A percentile compares a stretch with the other conserved stretches of the same genome.
Evolutionary conservation across 2,797 vertebrate species (phyloP).

Genomic region (Cynodonichthys magdalenae): DNA sequence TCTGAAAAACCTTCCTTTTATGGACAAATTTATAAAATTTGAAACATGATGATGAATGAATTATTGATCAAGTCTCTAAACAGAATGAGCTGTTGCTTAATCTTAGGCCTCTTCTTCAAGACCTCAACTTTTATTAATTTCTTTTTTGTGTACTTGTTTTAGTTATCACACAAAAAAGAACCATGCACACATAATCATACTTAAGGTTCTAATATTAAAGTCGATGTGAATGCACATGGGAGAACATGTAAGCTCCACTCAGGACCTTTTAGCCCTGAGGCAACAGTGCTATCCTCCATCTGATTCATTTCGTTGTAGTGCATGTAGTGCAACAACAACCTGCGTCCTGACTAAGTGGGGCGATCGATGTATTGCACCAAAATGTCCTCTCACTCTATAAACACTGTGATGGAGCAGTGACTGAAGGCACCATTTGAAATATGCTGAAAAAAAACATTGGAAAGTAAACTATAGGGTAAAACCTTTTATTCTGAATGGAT

Average conservation of each 20-base stretch:
- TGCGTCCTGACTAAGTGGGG: slow-evolving; percentile 28
- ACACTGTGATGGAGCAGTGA: slow-evolving; percentile 15
- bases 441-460: too few species aligned
- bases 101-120: not conserved
- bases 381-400: slow-evolving; percentile 31
- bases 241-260: not conserved
- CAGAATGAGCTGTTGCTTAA: not conserved
- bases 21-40: not conserved
- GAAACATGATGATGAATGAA: not conserved
- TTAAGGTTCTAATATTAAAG: too few species aligned
- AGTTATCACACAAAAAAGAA: not conserved
- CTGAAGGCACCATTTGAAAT: not conserved
- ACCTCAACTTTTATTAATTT: not conserved
- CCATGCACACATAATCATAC: too few species aligned
- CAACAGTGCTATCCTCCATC: not conserved
- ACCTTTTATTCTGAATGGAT: not conserved
- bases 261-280: too few species aligned
- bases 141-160: too few species aligned
- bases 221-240: too few species aligned
- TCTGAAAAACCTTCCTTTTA: slow-evolving; percentile 28
- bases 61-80: not conserved
- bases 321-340: slow-evolving; percentile 69
- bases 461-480: not conserved
- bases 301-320: slow-evolving; percentile 7
- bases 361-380: slow-evolving; percentile 53